Base-by-base conservation (phyloP, 2,888 invertebrate genomes). In the Octonoba sinensis region DNA sequence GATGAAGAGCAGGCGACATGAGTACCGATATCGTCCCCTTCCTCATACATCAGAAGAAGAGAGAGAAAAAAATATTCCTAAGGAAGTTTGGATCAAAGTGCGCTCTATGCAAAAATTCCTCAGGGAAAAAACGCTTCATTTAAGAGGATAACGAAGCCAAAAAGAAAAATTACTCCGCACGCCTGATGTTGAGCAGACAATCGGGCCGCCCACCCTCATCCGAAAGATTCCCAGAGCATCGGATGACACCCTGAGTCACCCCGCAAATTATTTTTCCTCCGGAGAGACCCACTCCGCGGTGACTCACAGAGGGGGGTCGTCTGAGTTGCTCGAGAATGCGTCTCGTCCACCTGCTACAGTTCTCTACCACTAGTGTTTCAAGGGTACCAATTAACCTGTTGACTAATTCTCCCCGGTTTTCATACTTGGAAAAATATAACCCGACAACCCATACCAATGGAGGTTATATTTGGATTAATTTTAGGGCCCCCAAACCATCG, bases 161-260 rank as follows among this genome's bases (percentile, higher is more conserved):
- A 27, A 27, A 27, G 20, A 60, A 6, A 60, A n/a, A 3, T 3
- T 12, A 36, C 2, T n/a, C 15, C 20, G 24, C 60, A 27, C n/a
- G 16, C 67, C 72, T 78, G 78, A 78, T 78, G 65, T 27, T 44
- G 59, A 18, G 71, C 78, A 78, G 72, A 72, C 76, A 64, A 70
- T 64, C 24, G 60, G n/a, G n/a, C 36, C 60, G 60, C n/a, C 24
- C 60, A 18, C 59, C 51, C 27, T 49, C 11, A 20, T 18, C 56
- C 49, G 47, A 15, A 49, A 57, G 49, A 60, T 78, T 78, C 78
- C 78, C 78, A 78, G 59, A 72, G 72, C 72, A 78, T 78, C 78
- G 57, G 59, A 78, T 78, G 72, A 72, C 78, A 72, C 54, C 59
- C 78, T 59, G 72, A 72, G 51, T 78, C 72, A 78, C 49, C n/a